A percentile compares a stretch with the other conserved stretches of the same genome.
These are phyloP conservation scores for Cheilosia impressa DNA, from an alignment of 2,888 invertebrate species.

Conservation along the genomic window DNA sequence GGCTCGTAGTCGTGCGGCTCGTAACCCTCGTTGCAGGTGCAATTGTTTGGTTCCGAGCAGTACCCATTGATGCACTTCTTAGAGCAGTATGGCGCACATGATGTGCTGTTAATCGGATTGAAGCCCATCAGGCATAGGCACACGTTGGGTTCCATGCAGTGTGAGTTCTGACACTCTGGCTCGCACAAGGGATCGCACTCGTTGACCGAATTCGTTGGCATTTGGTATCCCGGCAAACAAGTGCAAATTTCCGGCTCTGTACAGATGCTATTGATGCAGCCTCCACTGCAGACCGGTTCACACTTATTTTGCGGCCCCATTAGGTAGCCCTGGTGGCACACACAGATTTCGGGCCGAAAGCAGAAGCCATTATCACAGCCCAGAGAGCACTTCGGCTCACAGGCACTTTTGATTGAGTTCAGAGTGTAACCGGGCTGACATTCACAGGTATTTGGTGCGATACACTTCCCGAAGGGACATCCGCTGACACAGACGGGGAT, in stretches of 20 bases:
- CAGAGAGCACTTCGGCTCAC: constrained; percentile 79
- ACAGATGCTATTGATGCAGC: constrained; percentile 83
- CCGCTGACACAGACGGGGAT: constrained; percentile 78
- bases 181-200: constrained; percentile 81
- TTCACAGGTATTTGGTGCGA: constrained; percentile 58
- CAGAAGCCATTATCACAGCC: constrained; percentile 77
- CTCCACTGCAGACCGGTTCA: constrained; percentile 78
- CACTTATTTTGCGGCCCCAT: constrained; percentile 80
- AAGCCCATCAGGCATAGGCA: constrained; percentile 80
- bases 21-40: constrained; percentile 81
- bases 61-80: constrained; percentile 75
- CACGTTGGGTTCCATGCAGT: constrained; percentile 81
- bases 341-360: constrained; percentile 82
- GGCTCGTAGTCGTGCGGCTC: constrained; percentile 55
- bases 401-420: constrained; percentile 77
- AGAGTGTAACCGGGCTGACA: constrained; percentile 62
- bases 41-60: constrained; percentile 80
- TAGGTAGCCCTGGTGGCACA: constrained; percentile 80
- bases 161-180: constrained; percentile 81
- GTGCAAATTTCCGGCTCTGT: constrained; percentile 83
- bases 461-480: constrained; percentile 50
- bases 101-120: constrained; percentile 78
- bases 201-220: constrained; percentile 61
- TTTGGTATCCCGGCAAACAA: constrained; percentile 84
- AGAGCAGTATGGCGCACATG: constrained; percentile 68